Evolutionary conservation across 2,888 invertebrate genomes (phyloP).

Genomic region (Chloroclystis v-ata): DNA sequence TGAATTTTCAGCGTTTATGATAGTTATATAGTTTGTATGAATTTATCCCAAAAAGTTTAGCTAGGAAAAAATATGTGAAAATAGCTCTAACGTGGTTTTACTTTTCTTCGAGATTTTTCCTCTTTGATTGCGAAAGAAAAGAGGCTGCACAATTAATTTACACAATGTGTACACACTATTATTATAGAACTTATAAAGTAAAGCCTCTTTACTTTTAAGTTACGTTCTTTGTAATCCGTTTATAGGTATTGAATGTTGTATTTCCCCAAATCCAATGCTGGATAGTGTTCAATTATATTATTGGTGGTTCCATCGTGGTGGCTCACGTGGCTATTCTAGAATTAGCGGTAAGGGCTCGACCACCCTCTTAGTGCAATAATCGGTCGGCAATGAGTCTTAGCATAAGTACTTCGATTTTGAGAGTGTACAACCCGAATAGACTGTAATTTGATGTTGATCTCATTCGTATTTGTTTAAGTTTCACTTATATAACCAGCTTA

Average conservation of each 20-base stretch:
- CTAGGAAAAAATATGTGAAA: slow-evolving; percentile 43
- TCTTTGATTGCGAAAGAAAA: background rate
- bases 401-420: slow-evolving; percentile 66
- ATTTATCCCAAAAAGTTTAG: slow-evolving; percentile 30
- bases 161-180: too few species aligned
- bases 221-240: background rate
- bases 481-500: slow-evolving; percentile 28
- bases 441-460: slow-evolving; percentile 65
- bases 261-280: slow-evolving; percentile 30
- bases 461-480: slow-evolving; percentile 41
- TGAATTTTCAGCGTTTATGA: background rate
- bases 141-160: too few species aligned
- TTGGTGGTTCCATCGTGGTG: slow-evolving; percentile 38
- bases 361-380: slow-evolving; percentile 64
- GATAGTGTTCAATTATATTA: slow-evolving; percentile 47
- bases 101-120: slow-evolving; percentile 13
- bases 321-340: slow-evolving; percentile 62
- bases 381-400: slow-evolving; percentile 28
- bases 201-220: too few species aligned
- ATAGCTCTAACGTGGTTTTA: slow-evolving; percentile 36
- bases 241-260: background rate
- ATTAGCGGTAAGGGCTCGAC: slow-evolving; percentile 29
- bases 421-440: slow-evolving; percentile 74
- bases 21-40: slow-evolving; percentile 4
- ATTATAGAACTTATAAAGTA: too few species aligned